Conservation (phyloP, 2,113 vertebrate genomes). For the Triplophysa dalaica region DNA sequence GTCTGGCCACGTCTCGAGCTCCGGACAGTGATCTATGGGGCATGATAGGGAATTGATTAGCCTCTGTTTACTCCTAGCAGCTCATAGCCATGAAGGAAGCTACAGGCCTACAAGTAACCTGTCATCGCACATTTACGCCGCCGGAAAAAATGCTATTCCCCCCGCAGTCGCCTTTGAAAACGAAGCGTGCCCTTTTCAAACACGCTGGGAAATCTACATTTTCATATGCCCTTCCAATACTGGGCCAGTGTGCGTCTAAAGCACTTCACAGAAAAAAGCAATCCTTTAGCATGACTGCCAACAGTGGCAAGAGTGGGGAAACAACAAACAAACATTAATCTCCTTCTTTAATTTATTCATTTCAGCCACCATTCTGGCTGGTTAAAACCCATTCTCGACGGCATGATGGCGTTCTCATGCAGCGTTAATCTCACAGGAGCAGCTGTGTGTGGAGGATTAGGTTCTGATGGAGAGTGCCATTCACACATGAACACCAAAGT, state of each 20-base stretch:
- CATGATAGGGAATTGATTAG: conserved; percentile 55
- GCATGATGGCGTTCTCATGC: conserved; percentile 29
- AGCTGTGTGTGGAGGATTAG: conserved; percentile 64
- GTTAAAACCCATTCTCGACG: conserved; percentile 38
- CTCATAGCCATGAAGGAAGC: conserved; percentile 17
- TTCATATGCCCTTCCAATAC: conserved; percentile 35
- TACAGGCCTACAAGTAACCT: conserved; percentile 3
- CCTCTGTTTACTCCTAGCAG: conserved; percentile 42
- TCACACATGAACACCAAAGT: conserved; percentile 59
- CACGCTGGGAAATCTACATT: conserved; percentile 42
- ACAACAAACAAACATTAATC: conserved; percentile 46
- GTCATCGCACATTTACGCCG: conserved; percentile 39
- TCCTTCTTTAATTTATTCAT: conserved; percentile 50
- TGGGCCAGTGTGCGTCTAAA: conserved; percentile 45
- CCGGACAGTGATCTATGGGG: conserved; percentile 55
- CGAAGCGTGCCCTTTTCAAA: conserved; percentile 39
- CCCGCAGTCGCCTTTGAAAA: conserved; percentile 26
- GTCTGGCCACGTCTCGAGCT: conserved; percentile 49
- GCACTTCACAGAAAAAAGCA: conserved; percentile 33
- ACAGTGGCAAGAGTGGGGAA: conserved; percentile 11
- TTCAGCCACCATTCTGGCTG: conserved; percentile 50
- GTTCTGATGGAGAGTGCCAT: conserved; percentile 47
- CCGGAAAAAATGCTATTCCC: neutral
- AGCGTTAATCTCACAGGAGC: conserved; percentile 59
- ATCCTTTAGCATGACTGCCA: conserved; percentile 38